Percentiles rank a stretch among this genome's conserved stretches.
phyloP scores from a whole-genome alignment of 2,888 invertebrate genomes.

The Cecidostiba fungosa region DNA sequence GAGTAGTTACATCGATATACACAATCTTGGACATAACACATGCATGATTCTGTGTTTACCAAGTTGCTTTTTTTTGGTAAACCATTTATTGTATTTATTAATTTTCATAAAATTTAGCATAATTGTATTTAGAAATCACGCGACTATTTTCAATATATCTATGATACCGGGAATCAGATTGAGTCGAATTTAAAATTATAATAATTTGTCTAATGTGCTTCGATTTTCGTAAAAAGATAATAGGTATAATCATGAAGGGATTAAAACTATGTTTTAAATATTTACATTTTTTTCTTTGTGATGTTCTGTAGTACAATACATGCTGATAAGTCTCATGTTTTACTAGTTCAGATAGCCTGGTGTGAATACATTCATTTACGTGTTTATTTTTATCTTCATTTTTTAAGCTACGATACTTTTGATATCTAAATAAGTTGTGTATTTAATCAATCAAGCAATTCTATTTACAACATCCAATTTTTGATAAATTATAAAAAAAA shows the following conservation, averaged over 20 bases:
- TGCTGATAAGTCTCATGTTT: neutral
- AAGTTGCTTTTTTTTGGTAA: neutral
- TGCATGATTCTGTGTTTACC: neutral
- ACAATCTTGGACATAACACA: neutral
- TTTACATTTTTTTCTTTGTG: neutral
- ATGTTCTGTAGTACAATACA: neutral
- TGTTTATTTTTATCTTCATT: neutral
- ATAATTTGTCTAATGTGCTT: neutral
- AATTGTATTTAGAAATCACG: neutral
- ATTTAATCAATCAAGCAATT: no score
- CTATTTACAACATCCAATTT: no score
- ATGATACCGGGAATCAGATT: neutral
- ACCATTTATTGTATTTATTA: neutral
- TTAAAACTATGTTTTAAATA: neutral
- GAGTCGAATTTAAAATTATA: neutral
- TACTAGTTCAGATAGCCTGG: neutral
- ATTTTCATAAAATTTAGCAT: neutral
- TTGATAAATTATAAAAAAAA: no score
- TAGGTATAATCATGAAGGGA: neutral
- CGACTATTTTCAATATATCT: neutral
- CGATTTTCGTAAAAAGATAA: neutral
- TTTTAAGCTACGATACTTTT: neutral
- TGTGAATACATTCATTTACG: neutral
- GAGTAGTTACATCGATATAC: neutral
- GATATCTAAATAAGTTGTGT: no score